Evolutionary conservation across 1,140 invertebrate species (phyloP).

Genomic region (Nylanderia fulva): DNA sequence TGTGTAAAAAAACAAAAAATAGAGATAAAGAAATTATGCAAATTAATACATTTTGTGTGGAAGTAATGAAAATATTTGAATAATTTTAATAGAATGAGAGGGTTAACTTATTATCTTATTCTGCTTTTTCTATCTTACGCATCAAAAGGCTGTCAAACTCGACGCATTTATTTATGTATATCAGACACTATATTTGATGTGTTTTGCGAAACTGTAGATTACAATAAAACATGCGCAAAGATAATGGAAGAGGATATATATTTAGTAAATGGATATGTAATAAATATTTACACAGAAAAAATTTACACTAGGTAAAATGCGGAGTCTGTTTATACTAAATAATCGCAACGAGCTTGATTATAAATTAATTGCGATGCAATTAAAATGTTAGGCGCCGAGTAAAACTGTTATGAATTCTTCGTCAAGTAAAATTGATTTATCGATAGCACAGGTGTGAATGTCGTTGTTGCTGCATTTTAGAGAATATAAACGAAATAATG

Average conservation of each 20-base stretch:
- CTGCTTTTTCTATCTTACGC: slow-evolving; percentile 62
- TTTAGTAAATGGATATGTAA: slow-evolving; percentile 32
- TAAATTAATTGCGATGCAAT: slow-evolving; percentile 29
- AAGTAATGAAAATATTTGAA: neutral
- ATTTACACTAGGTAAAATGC: slow-evolving; percentile 51
- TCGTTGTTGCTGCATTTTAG: slow-evolving; percentile 2
- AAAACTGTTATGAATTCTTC: slow-evolving; percentile 1
- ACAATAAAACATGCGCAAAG: slow-evolving; percentile 33
- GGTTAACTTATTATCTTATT: slow-evolving; percentile 59
- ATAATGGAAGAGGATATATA: slow-evolving; percentile 34
- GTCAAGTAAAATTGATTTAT: slow-evolving; percentile 17
- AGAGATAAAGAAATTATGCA: neutral
- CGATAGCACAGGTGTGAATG: slow-evolving; percentile 33
- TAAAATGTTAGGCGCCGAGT: slow-evolving; percentile 3
- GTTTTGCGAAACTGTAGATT: slow-evolving; percentile 46
- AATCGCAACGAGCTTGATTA: slow-evolving; percentile 15
- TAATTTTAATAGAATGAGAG: slow-evolving; percentile 42
- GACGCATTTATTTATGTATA: slow-evolving; percentile 55
- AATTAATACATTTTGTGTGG: neutral
- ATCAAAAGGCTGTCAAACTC: slow-evolving; percentile 56
- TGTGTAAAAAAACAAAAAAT: neutral
- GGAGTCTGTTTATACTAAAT: slow-evolving; percentile 75
- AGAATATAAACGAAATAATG: slow-evolving; percentile 1
- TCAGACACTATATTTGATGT: slow-evolving; percentile 55
- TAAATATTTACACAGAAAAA: slow-evolving; percentile 4